Conservation (phyloP, 2,888 invertebrate species). For the Biston stratarius region DNA sequence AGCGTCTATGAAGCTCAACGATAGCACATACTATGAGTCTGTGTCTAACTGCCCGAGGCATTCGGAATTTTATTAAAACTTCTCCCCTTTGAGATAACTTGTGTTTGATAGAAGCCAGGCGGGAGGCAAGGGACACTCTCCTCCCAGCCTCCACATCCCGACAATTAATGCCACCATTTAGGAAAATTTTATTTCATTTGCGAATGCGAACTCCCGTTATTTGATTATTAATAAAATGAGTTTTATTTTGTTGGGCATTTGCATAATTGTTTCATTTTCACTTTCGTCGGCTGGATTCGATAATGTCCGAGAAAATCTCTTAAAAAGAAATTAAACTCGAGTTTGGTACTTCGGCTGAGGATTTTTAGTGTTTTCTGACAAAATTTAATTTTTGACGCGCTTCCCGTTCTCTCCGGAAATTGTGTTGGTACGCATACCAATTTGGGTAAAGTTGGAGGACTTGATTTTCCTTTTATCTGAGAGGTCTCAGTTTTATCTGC, state of each 20-base stretch:
- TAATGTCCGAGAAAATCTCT: constrained; percentile 69
- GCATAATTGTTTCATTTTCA: constrained; percentile 84
- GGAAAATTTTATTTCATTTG: constrained; percentile 82
- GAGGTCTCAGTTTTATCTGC: constrained; percentile 35
- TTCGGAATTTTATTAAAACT: constrained; percentile 84
- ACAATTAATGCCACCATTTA: constrained; percentile 83
- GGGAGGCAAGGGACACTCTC: constrained; percentile 51
- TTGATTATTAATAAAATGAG: constrained; percentile 84
- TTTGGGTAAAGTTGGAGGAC: constrained; percentile 37
- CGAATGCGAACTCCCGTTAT: constrained; percentile 79
- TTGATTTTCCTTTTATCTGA: constrained; percentile 33
- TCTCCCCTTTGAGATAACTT: constrained; percentile 83
- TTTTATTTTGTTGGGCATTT: constrained; percentile 83
- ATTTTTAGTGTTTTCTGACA: constrained; percentile 62
- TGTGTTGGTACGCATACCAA: constrained; percentile 47
- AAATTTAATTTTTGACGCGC: constrained; percentile 50
- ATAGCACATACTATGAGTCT: constrained; percentile 68
- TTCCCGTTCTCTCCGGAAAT: constrained; percentile 40
- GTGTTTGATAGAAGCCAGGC: constrained; percentile 80
- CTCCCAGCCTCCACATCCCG: constrained; percentile 49
- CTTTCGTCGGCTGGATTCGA: constrained; percentile 70
- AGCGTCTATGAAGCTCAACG: constrained; percentile 67
- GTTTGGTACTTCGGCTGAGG: constrained; percentile 54
- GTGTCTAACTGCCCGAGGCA: constrained; percentile 76
- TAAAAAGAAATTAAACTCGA: constrained; percentile 76